A percentile compares a stretch with the other conserved stretches of the same genome.
Conservation (phyloP, 2,888 invertebrate genomes). For the Auanema sp. region DNA sequence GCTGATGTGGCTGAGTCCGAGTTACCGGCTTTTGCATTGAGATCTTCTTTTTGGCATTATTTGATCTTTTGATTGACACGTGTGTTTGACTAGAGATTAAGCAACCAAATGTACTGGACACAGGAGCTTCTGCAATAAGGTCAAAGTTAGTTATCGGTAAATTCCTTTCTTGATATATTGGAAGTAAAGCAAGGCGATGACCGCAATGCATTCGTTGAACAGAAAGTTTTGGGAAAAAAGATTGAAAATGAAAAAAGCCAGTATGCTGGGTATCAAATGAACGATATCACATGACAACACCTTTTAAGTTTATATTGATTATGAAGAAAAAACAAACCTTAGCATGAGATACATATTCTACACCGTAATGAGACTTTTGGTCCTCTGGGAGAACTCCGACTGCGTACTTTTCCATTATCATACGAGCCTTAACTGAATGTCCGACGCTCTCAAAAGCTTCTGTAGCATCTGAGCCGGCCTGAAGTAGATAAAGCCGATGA, state of each 20-base stretch:
- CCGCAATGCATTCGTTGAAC: no score
- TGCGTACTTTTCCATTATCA: conserved; percentile 36
- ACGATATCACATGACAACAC: no score
- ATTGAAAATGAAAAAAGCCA: no score
- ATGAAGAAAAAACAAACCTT: conserved; percentile 14
- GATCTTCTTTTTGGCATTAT: conserved; percentile 13
- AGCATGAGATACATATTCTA: conserved; percentile 15
- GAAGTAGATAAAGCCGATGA: conserved; percentile 25
- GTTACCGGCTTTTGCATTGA: conserved; percentile 4
- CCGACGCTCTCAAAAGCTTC: conserved; percentile 54
- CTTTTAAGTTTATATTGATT: no score
- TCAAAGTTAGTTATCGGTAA: not conserved
- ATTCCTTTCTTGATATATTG: no score
- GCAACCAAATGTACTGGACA: conserved; percentile 17
- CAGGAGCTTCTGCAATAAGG: conserved; percentile 13
- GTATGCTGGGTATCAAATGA: no score
- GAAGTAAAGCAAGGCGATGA: no score
- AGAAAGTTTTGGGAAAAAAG: no score
- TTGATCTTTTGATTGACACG: no score
- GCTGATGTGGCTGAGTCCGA: no score
- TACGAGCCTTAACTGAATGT: conserved; percentile 48
- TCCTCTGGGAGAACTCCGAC: conserved; percentile 34
- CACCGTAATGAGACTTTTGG: conserved; percentile 23
- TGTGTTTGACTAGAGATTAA: conserved; percentile 9
- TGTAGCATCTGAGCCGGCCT: conserved; percentile 56